Percentiles rank a stretch among this genome's conserved stretches.
These are phyloP conservation scores for Nylanderia fulva DNA, from an alignment of 1,140 invertebrate species.

Conservation along the genomic window DNA sequence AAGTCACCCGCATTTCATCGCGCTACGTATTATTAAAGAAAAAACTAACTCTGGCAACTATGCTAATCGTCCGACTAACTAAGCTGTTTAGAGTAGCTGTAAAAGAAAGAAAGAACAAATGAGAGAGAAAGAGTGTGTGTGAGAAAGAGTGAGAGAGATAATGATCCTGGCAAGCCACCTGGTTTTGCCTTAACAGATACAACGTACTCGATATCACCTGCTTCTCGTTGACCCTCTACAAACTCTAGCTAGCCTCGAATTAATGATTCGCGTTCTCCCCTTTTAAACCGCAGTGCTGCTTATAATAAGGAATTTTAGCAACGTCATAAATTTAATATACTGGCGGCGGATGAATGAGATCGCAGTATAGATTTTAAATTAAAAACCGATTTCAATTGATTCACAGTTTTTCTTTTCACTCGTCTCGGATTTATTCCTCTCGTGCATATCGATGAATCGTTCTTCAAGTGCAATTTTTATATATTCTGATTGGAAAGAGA, in stretches of 20 bases:
- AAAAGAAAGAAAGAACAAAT: not conserved
- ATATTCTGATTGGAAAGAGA: no score
- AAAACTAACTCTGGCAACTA: not conserved
- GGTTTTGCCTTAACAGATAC: slow-evolving; percentile 41
- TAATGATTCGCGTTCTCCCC: not conserved
- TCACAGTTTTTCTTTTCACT: not conserved
- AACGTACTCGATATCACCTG: slow-evolving; percentile 44
- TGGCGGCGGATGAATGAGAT: not conserved
- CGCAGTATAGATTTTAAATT: not conserved
- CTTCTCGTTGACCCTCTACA: slow-evolving; percentile 21
- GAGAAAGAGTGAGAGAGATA: not conserved
- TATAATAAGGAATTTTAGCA: not conserved
- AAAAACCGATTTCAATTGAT: not conserved
- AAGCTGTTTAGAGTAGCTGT: not conserved
- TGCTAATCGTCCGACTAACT: not conserved
- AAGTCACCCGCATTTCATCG: slow-evolving; percentile 20
- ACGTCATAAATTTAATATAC: not conserved
- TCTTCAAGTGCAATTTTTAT: no score
- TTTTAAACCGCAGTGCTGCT: not conserved
- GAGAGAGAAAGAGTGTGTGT: not conserved
- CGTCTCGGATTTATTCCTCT: not conserved
- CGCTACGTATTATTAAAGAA: slow-evolving; percentile 3
- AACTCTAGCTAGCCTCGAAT: slow-evolving; percentile 27
- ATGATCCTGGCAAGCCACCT: slow-evolving; percentile 35
- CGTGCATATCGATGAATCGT: not conserved